Evolutionary conservation across 1,140 invertebrate genomes (phyloP).

Genomic region (Hesperophylax magnus): DNA sequence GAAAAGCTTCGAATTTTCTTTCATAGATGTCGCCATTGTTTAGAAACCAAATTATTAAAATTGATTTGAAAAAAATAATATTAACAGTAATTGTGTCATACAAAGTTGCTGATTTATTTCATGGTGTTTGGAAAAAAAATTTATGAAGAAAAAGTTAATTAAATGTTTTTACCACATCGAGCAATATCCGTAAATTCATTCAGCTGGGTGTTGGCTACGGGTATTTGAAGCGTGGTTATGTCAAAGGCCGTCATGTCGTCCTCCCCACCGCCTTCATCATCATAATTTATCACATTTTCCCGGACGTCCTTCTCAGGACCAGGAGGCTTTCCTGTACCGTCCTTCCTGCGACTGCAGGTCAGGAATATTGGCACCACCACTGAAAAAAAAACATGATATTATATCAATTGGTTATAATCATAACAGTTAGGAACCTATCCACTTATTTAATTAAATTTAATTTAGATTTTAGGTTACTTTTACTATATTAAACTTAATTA

Average conservation of each 20-base stretch:
- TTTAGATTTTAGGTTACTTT: too few species aligned
- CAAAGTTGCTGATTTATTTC: too few species aligned
- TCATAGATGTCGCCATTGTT: background rate
- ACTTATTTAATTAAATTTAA: too few species aligned
- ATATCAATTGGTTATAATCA: too few species aligned
- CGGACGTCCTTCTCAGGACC: conserved; percentile 97
- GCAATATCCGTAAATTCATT: conserved; percentile 28
- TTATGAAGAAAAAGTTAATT: too few species aligned
- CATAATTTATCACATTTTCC: conserved; percentile 98
- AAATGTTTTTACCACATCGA: background rate
- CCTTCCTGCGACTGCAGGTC: conserved; percentile 90
- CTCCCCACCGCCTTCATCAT: conserved; percentile 97
- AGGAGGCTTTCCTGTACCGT: conserved; percentile 93
- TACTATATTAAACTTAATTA: too few species aligned
- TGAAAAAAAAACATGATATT: conserved; percentile 64
- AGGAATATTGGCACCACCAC: conserved; percentile 95
- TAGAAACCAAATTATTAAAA: background rate
- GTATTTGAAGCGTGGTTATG: conserved; percentile 95
- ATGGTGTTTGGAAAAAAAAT: too few species aligned
- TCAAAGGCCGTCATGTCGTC: conserved; percentile 99
- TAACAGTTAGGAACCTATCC: too few species aligned
- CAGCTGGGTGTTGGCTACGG: conserved; percentile 76
- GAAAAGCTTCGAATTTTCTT: background rate
- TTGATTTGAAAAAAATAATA: too few species aligned
- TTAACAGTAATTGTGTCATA: too few species aligned